A percentile compares a stretch with the other conserved stretches of the same genome.
Evolutionary conservation across 2,113 vertebrate species (phyloP).

Genomic region (Pseudorhombus dupliciocellatus): DNA sequence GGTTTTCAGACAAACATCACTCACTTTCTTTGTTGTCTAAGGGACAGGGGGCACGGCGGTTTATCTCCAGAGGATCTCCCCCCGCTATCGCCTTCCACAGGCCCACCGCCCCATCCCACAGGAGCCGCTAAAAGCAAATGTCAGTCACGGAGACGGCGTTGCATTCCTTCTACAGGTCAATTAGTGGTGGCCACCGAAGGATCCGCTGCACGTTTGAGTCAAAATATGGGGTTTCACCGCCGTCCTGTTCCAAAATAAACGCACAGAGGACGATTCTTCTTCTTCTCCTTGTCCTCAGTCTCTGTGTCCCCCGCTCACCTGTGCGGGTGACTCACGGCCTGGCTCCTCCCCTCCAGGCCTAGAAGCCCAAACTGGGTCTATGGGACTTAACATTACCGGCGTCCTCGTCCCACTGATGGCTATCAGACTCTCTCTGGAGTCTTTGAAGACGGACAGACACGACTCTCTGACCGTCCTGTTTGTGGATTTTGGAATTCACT

Average conservation of each 20-base stretch:
- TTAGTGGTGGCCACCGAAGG: constrained; percentile 64
- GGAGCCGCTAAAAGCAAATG: constrained; percentile 79
- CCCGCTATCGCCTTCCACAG: constrained; percentile 77
- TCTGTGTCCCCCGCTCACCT: constrained; percentile 38
- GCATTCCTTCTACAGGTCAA: constrained; percentile 76
- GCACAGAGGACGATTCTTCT: background rate
- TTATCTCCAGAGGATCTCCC: constrained; percentile 79
- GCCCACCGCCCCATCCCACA: constrained; percentile 69
- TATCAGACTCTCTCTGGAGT: constrained; percentile 53
- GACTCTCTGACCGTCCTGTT: constrained; percentile 27
- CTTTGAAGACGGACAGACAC: constrained; percentile 45
- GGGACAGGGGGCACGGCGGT: constrained; percentile 61
- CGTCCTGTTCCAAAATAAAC: background rate
- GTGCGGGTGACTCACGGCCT: constrained; percentile 63
- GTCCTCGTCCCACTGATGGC: constrained; percentile 54
- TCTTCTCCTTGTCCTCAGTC: constrained; percentile 7
- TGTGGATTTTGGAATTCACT: constrained; percentile 47
- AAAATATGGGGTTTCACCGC: constrained; percentile 17
- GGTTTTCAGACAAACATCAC: constrained; percentile 83
- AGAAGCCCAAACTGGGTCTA: constrained; percentile 21
- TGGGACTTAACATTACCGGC: constrained; percentile 61
- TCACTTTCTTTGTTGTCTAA: constrained; percentile 83
- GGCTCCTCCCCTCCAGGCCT: constrained; percentile 49
- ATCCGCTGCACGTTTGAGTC: constrained; percentile 35
- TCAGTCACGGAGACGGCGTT: constrained; percentile 76